These are phyloP conservation scores for Mylabris phalerata DNA, from an alignment of 1,140 invertebrate species.

Conservation along the genomic window DNA sequence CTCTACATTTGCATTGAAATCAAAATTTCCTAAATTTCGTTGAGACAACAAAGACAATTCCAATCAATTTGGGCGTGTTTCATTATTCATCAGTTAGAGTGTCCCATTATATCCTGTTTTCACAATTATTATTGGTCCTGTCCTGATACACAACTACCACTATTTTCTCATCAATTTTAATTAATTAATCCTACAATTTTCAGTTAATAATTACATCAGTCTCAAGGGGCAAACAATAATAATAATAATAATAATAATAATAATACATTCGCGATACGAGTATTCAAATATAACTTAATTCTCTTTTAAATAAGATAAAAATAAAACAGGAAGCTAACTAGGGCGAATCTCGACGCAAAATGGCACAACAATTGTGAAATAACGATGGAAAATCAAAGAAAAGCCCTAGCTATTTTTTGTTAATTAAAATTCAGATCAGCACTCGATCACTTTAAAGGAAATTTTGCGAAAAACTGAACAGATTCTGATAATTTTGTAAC, in stretches of 20 bases:
- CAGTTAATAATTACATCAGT: slow-evolving; percentile 35
- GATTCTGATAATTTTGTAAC: no score
- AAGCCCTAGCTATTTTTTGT: no score
- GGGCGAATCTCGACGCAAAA: background rate
- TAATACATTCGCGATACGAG: slow-evolving; percentile 38
- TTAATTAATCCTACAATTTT: slow-evolving; percentile 16
- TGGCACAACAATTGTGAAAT: background rate
- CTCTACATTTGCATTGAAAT: background rate
- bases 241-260: no score
- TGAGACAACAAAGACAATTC: background rate
- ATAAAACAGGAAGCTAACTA: slow-evolving; percentile 4
- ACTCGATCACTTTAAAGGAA: background rate
- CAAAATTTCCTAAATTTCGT: background rate
- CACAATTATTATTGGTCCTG: slow-evolving; percentile 27
- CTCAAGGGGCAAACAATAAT: slow-evolving; percentile 38
- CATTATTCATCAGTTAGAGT: slow-evolving; percentile 1
- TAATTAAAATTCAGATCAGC: background rate
- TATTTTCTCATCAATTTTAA: slow-evolving; percentile 22
- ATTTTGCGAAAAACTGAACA: background rate
- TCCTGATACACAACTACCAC: slow-evolving; percentile 23
- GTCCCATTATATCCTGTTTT: slow-evolving; percentile 4
- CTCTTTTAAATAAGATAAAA: background rate
- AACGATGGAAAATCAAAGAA: no score
- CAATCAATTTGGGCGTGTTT: no score
- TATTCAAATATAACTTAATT: slow-evolving; percentile 21